Evolutionary conservation across 2,888 invertebrate genomes (phyloP), one percentile per base, ranked within the genome.

Genomic region (Pardosa pseudoannulata): DNA sequence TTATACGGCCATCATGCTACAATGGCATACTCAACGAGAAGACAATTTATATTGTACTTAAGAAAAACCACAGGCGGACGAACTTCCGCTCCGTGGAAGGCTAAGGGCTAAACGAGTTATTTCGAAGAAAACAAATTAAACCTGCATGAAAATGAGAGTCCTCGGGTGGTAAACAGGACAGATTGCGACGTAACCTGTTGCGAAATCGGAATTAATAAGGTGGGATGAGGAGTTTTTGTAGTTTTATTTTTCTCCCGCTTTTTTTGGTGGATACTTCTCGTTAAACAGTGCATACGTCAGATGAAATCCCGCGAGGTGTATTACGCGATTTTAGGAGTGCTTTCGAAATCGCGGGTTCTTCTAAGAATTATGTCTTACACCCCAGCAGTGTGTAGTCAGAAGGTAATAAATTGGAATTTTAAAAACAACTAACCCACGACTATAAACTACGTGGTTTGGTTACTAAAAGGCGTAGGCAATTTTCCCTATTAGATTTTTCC

Each of bases 91-190:
- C 46, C 39, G 31, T 67, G 13, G 81, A 81, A 81, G 81, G 75
- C 75, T 75, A 74, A 75, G 70, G 70, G 56, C 50, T 39, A 32
- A 36, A 50, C 62, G 31, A 0, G 23, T n/a, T n/a, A 16, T 29
- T 19, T 19, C 39, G 68, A 16, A 56, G 41, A 82, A 82, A 82
- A 75, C 41, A 75, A 41, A 64, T 70, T 82, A 70, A 74, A 82
- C 81, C 75, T 56, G 68, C 46, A 75, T 82, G 81, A 75, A 75
- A 82, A 82, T 82, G 81, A 70, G 62, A 68, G 75, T 82, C 70
- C 75, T 36, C 27, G 56, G 13, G 70, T 5, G 62, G 81, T 82
- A 82, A 82, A 82, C 81, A 82, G 75, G 75, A 70, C 68, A 28
- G 36, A 67, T n/a, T 76, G 50, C 73, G 73, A 80, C 79, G 79